Percentiles rank a stretch among this genome's conserved stretches.
These are phyloP conservation scores for Ciconia maguari DNA, from an alignment of 2,113 vertebrate genomes.

Conservation along the genomic window DNA sequence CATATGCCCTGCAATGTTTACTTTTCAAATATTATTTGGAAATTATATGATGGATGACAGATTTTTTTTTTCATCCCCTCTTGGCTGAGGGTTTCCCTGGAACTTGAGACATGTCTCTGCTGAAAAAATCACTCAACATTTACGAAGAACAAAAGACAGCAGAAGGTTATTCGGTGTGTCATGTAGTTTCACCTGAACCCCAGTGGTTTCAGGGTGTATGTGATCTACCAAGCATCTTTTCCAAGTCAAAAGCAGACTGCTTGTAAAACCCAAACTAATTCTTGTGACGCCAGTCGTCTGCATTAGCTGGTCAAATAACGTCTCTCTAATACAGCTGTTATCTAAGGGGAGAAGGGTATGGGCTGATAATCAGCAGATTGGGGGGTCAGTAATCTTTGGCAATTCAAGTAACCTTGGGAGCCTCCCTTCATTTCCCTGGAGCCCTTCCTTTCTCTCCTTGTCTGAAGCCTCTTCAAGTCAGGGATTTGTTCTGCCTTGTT, in stretches of 20 bases:
- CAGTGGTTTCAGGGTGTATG: neutral
- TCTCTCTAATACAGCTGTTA: neutral
- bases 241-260: neutral
- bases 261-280: neutral
- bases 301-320: neutral
- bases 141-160: constrained; percentile 1
- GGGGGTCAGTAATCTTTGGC: neutral
- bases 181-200: constrained; percentile 40
- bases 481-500: neutral
- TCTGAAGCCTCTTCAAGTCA: neutral
- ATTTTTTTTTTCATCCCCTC: neutral
- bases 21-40: constrained; percentile 38
- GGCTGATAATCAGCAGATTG: neutral
- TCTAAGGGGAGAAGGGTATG: neutral
- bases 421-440: neutral
- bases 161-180: neutral
- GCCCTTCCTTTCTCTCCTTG: neutral
- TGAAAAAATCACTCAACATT: constrained; percentile 24
- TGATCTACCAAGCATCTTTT: neutral
- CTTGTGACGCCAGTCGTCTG: neutral
- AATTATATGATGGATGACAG: constrained; percentile 6
- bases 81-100: constrained; percentile 38
- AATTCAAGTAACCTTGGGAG: neutral
- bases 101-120: constrained; percentile 1
- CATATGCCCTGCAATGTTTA: neutral